Evolutionary conservation across 2,113 vertebrate species (phyloP).

Genomic region (Sceloporus tristichus): DNA sequence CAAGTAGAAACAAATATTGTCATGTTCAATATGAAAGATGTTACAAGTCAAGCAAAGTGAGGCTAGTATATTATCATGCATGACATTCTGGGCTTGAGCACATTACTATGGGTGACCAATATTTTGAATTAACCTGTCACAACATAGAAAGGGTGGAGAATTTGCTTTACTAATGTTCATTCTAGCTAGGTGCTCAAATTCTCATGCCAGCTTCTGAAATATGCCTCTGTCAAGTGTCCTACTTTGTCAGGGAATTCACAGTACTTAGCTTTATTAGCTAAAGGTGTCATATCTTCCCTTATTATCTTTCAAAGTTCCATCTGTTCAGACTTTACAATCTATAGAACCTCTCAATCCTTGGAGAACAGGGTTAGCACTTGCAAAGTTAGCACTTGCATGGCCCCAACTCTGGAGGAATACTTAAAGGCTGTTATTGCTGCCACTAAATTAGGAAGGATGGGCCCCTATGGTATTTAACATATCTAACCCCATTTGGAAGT

Average conservation of each 20-base stretch:
- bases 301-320: constrained; percentile 3
- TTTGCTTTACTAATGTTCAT: neutral
- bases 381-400: neutral
- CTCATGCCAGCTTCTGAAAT: neutral
- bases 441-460: neutral
- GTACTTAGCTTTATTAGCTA: neutral
- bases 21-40: constrained; percentile 20
- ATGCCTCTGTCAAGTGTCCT: neutral
- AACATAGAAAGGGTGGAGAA: neutral
- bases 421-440: neutral
- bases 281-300: neutral
- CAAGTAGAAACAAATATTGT: neutral
- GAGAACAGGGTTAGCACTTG: neutral
- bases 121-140: neutral
- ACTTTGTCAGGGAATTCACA: neutral
- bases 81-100: neutral
- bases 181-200: neutral
- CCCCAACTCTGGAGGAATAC: neutral
- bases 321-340: neutral
- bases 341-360: neutral
- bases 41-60: neutral
- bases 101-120: neutral
- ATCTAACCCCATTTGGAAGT: neutral
- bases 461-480: neutral
- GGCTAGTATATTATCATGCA: neutral